A percentile compares a stretch with the other conserved stretches of the same genome.
phyloP scores from a whole-genome alignment of 92 coral and sea anemone species.

The Virgularia gustaviana region DNA sequence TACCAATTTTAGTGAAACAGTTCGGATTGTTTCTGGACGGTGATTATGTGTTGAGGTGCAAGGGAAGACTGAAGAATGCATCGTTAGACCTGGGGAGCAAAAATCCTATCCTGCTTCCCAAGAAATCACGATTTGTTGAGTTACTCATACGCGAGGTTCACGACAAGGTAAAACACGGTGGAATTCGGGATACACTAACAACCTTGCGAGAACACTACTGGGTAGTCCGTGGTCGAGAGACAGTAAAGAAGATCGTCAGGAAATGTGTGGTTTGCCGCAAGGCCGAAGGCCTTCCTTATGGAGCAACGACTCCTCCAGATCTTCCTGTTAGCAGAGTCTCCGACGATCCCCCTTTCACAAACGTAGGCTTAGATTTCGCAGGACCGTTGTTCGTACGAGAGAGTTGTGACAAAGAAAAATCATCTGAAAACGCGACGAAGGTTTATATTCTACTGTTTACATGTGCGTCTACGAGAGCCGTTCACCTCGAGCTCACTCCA shows the following conservation, averaged over 20 bases:
- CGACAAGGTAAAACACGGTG: constrained; percentile 45
- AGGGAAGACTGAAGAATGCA: constrained; percentile 60
- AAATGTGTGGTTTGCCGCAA: constrained; percentile 42
- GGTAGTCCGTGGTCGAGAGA: constrained; percentile 49
- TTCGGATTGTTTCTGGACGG: constrained; percentile 57
- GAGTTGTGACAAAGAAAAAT: neutral
- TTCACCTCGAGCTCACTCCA: constrained; percentile 48
- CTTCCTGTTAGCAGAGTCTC: constrained; percentile 46
- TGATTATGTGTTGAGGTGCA: constrained; percentile 49
- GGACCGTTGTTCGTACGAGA: constrained; percentile 49
- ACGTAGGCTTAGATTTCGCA: constrained; percentile 46
- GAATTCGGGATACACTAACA: constrained; percentile 53
- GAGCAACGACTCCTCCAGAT: constrained; percentile 30
- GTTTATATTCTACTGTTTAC: constrained; percentile 36
- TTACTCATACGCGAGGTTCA: constrained; percentile 38
- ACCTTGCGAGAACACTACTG: constrained; percentile 50
- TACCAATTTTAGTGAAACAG: constrained; percentile 45
- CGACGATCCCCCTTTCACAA: constrained; percentile 49
- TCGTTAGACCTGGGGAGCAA: constrained; percentile 30
- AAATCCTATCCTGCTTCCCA: constrained; percentile 55
- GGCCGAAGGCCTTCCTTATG: constrained; percentile 30
- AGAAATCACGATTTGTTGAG: constrained; percentile 24
- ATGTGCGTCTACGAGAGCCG: constrained; percentile 53
- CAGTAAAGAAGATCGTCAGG: constrained; percentile 25
- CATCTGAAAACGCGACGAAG: neutral